Conservation (phyloP, 2,113 vertebrate genomes). For the Gymnobelideus leadbeateri region DNA sequence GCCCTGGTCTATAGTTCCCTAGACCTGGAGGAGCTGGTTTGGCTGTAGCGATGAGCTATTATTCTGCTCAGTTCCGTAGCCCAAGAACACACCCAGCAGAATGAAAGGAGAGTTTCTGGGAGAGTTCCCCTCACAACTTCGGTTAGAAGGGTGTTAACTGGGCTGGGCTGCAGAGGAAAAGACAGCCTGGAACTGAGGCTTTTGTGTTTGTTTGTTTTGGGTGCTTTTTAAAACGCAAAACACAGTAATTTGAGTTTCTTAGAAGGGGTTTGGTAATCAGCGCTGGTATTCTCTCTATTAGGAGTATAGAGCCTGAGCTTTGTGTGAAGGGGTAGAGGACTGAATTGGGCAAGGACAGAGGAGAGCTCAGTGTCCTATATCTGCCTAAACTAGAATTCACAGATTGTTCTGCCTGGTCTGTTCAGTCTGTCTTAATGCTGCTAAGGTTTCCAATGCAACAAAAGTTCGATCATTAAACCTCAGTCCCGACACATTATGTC, state of each 20-base stretch:
- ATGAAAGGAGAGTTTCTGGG: not conserved
- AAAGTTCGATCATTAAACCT: not conserved
- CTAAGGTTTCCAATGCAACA: not conserved
- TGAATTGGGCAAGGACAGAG: not conserved
- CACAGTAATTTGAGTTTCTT: not conserved
- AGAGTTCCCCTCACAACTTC: not conserved
- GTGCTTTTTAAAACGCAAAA: not conserved
- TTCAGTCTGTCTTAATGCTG: not conserved
- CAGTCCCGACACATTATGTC: not conserved
- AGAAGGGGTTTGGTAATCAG: not conserved
- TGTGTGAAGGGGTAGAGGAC: not conserved
- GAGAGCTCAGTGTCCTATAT: not conserved
- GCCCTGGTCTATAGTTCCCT: not conserved
- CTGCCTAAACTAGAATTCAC: not conserved
- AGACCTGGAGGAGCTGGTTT: not conserved
- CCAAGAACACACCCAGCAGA: not conserved
- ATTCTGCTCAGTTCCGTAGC: not conserved
- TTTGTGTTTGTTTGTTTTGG: not conserved
- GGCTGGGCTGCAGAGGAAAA: not conserved
- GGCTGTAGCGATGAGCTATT: not conserved
- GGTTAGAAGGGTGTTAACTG: not conserved
- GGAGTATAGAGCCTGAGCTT: not conserved
- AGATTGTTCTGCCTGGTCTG: not conserved
- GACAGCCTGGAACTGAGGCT: not conserved
- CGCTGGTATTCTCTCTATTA: not conserved